Percentiles rank a stretch among this genome's conserved stretches.
Conservation (phyloP, 1,140 invertebrate species). For the Hylaeus anthracinus region DNA sequence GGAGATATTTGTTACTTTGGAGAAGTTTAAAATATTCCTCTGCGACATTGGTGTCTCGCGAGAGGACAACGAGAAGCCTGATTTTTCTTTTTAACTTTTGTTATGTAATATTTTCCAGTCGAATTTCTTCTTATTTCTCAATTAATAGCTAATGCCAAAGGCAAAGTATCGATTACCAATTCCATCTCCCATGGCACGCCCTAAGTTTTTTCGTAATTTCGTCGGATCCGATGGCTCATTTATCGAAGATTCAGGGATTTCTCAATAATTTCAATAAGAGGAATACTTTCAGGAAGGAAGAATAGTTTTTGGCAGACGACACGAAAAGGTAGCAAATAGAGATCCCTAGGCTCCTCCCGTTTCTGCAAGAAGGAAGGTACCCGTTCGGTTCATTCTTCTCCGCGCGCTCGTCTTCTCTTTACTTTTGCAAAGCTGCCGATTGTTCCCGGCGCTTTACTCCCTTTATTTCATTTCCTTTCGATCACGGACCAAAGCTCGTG, state of each 20-base stretch:
- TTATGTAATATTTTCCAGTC: too few species aligned
- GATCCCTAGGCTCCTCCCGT: constrained; percentile 20
- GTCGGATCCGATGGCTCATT: not conserved
- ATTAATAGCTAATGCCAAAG: too few species aligned
- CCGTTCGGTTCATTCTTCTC: not conserved
- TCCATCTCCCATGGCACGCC: too few species aligned
- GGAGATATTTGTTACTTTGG: too few species aligned
- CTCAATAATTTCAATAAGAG: constrained; percentile 2
- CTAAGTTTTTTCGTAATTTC: not conserved
- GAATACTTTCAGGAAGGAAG: too few species aligned
- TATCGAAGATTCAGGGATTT: not conserved
- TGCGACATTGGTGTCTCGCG: too few species aligned
- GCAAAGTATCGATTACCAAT: too few species aligned
- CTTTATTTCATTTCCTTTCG: constrained; percentile 45
- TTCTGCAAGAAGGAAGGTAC: not conserved
- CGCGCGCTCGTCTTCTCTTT: not conserved
- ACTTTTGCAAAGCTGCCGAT: constrained; percentile 20
- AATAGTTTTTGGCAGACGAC: constrained; percentile 16
- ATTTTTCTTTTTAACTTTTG: too few species aligned
- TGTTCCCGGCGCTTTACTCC: constrained; percentile 23
- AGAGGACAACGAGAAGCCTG: too few species aligned
- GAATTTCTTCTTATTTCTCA: too few species aligned
- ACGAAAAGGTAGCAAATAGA: constrained; percentile 33
- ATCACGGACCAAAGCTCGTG: not conserved
- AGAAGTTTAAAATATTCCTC: too few species aligned